Conservation (phyloP, 1,140 invertebrate genomes). For the Aphis craccivora region DNA sequence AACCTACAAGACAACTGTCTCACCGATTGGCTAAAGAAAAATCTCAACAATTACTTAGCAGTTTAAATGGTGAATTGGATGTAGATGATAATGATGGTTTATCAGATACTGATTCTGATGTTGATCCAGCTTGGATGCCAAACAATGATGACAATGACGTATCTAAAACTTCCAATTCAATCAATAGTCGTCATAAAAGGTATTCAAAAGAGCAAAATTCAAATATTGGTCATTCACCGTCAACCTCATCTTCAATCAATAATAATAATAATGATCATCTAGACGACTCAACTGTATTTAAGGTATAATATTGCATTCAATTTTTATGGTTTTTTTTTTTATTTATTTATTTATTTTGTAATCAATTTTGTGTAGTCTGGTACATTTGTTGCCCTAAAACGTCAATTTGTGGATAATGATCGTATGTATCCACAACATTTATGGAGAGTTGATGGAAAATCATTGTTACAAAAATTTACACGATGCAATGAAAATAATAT, state of each 20-base stretch:
- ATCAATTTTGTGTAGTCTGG: not conserved
- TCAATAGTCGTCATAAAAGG: not conserved
- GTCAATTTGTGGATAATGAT: not conserved
- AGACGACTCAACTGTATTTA: not conserved
- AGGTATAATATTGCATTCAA: not conserved
- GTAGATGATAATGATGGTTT: conserved; percentile 61
- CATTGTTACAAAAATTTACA: conserved; percentile 85
- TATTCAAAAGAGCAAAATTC: not conserved
- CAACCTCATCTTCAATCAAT: not conserved
- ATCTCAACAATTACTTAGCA: conserved; percentile 63
- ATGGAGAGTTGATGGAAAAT: conserved; percentile 88
- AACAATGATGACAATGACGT: conserved; percentile 28
- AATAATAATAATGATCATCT: conserved; percentile 8
- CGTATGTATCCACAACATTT: conserved; percentile 65
- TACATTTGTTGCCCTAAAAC: conserved; percentile 28
- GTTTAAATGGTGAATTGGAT: conserved; percentile 63
- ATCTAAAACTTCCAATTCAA: not conserved
- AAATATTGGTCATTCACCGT: not conserved
- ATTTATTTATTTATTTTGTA: not conserved
- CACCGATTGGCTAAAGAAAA: conserved; percentile 74
- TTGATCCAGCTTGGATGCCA: conserved; percentile 74
- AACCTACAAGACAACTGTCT: conserved; percentile 71
- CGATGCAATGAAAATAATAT: conserved; percentile 66
- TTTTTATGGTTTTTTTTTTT: not conserved
- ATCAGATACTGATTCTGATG: conserved; percentile 58